These are phyloP conservation scores for Liasis olivaceus DNA, from an alignment of 2,797 vertebrate genomes.

Conservation along the genomic window DNA sequence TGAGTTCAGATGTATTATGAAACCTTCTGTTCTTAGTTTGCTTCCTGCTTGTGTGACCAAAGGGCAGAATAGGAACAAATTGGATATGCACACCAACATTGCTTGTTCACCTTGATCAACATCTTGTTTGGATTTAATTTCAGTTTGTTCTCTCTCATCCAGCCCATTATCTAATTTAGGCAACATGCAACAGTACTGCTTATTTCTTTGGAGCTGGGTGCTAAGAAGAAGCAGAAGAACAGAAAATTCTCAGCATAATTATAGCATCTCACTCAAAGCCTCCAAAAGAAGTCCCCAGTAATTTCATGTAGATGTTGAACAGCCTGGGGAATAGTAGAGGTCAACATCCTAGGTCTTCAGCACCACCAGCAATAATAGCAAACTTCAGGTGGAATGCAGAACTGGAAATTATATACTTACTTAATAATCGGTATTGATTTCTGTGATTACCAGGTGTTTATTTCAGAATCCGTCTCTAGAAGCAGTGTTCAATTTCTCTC, in stretches of 20 bases:
- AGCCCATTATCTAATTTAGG: not conserved
- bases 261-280: not conserved
- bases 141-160: not conserved
- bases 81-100: not conserved
- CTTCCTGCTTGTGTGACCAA: not conserved
- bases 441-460: not conserved
- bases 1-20: not conserved
- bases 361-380: not conserved
- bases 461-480: not conserved
- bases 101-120: not conserved
- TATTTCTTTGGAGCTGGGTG: not conserved
- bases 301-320: not conserved
- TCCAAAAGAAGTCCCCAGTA: not conserved
- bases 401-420: not conserved
- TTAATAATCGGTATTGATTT: not conserved
- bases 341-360: not conserved
- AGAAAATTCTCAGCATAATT: not conserved
- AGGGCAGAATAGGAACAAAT: not conserved
- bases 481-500: not conserved
- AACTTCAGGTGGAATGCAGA: not conserved
- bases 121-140: not conserved
- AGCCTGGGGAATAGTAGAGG: not conserved
- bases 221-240: not conserved
- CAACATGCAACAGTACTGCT: not conserved
- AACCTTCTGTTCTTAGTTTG: not conserved